phyloP scores from a whole-genome alignment of 2,113 vertebrate genomes.

The Zapus hudsonius region DNA sequence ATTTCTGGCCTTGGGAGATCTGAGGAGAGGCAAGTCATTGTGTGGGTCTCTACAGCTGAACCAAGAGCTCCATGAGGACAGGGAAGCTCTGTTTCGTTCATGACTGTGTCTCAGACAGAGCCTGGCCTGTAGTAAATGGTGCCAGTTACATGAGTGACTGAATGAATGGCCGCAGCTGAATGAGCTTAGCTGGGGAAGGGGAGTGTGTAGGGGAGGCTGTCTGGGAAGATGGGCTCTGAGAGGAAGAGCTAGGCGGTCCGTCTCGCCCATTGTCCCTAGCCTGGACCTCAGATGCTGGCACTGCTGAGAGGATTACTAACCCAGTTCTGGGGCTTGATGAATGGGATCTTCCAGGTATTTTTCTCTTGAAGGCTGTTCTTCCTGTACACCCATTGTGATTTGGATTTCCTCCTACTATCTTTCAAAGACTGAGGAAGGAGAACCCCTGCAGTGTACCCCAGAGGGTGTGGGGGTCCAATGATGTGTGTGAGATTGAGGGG shows the following conservation, averaged over 20 bases:
- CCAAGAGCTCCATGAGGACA: background rate
- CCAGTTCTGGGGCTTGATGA: background rate
- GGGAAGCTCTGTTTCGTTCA: background rate
- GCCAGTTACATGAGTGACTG: background rate
- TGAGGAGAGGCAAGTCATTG: background rate
- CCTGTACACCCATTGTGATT: background rate
- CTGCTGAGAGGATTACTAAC: background rate
- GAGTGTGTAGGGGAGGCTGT: background rate
- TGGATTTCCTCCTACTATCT: background rate
- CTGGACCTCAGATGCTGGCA: background rate
- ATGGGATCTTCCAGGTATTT: background rate
- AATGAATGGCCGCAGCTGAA: background rate
- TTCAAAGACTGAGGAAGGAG: background rate
- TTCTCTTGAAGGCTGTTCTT: background rate
- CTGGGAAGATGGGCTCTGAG: slow-evolving; percentile 7
- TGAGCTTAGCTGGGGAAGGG: background rate
- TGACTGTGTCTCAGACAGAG: background rate
- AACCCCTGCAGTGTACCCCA: background rate
- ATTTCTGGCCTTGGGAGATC: slow-evolving; percentile 11
- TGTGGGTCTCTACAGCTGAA: background rate
- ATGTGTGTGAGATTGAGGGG: too few relatives aligned
- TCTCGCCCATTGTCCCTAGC: background rate
- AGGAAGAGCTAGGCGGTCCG: background rate
- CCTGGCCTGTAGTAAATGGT: background rate
- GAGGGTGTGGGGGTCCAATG: background rate